Conservation (phyloP, 2,888 invertebrate species). For the Trachelus tabidus region DNA sequence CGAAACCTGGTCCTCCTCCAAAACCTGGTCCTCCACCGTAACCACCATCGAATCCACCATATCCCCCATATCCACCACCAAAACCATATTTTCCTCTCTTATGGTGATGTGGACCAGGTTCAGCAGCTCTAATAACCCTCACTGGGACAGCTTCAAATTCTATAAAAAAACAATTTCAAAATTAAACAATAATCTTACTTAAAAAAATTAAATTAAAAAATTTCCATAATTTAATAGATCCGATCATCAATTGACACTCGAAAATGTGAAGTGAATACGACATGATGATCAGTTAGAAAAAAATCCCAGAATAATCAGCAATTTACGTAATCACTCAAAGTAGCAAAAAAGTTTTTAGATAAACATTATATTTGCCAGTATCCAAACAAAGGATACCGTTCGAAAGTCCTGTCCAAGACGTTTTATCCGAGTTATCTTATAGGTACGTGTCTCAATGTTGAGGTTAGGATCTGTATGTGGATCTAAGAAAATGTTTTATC, state of each 20-base stretch:
- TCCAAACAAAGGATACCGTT: not conserved
- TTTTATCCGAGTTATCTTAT: not conserved
- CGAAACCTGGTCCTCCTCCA: too few species aligned
- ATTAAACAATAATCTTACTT: not conserved
- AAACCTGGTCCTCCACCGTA: not conserved
- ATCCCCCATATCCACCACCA: slow-evolving; percentile 12
- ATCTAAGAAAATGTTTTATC: not conserved
- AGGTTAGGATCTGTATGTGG: not conserved
- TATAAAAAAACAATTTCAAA: not conserved
- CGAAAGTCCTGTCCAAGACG: too few species aligned
- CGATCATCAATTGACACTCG: not conserved
- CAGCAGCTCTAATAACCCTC: slow-evolving; percentile 1
- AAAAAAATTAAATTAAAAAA: not conserved
- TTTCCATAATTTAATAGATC: not conserved
- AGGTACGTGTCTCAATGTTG: not conserved
- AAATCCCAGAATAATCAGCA: not conserved
- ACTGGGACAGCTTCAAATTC: not conserved
- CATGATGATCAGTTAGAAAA: not conserved
- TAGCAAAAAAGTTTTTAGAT: not conserved
- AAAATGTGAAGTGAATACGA: not conserved
- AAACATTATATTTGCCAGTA: too few species aligned
- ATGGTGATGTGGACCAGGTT: not conserved
- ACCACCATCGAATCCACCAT: slow-evolving; percentile 12
- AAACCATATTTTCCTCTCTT: not conserved
- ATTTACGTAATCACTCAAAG: not conserved